phyloP scores from a whole-genome alignment of 2,113 vertebrate genomes.

The Benitochromis conjunctus region DNA sequence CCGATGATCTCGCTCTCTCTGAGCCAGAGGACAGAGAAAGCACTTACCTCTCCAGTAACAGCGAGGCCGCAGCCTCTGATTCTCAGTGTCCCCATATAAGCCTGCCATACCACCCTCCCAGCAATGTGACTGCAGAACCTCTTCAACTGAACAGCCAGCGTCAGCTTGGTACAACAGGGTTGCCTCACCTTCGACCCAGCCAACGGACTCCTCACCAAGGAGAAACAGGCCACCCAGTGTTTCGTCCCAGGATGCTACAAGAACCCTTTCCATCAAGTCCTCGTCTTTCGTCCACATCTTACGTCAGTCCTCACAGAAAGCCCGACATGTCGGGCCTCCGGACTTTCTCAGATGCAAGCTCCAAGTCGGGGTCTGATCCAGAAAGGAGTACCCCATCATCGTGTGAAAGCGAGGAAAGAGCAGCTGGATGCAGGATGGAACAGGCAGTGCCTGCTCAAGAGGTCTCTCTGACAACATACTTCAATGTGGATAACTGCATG shows the following conservation, averaged over 20 bases:
- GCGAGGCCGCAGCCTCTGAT: constrained; percentile 49
- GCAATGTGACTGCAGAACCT: constrained; percentile 40
- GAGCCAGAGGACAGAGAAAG: constrained; percentile 77
- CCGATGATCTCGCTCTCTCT: constrained; percentile 72
- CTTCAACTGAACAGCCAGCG: constrained; percentile 67
- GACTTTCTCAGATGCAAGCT: constrained; percentile 66
- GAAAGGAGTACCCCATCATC: constrained; percentile 66
- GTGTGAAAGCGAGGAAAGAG: constrained; percentile 60
- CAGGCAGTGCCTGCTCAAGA: constrained; percentile 63
- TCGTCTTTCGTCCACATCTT: constrained; percentile 26
- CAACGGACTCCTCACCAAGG: constrained; percentile 41
- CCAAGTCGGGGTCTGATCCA: constrained; percentile 67
- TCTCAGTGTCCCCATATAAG: constrained; percentile 38
- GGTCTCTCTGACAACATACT: constrained; percentile 89
- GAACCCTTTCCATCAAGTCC: constrained; percentile 60
- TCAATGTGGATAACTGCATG: constrained; percentile 97
- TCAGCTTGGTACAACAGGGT: constrained; percentile 69
- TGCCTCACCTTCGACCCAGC: constrained; percentile 79
- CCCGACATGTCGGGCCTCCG: constrained; percentile 45
- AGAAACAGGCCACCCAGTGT: constrained; percentile 42
- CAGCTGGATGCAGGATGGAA: constrained; percentile 34
- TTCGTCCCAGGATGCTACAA: constrained; percentile 70
- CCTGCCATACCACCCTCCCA: constrained; percentile 29
- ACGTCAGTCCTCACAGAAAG: constrained; percentile 44
- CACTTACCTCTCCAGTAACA: constrained; percentile 69